These are phyloP conservation scores for Scaptomyza cyrtandrae DNA, from an alignment of 2,888 invertebrate species.

Conservation along the genomic window DNA sequence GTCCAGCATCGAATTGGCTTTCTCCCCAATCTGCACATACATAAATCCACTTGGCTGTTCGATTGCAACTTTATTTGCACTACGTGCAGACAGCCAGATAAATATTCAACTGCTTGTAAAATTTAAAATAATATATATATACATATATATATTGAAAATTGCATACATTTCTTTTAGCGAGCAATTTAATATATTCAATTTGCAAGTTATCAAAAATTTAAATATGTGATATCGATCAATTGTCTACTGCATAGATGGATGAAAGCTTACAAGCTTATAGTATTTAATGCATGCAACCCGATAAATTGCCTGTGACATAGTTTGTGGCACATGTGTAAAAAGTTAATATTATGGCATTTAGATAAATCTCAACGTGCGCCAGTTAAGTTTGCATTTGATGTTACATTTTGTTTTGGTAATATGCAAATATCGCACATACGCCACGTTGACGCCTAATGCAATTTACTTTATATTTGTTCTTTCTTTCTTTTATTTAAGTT, in stretches of 20 bases:
- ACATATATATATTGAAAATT: conserved; percentile 17
- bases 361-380: conserved; percentile 18
- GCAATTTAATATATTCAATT: conserved; percentile 15
- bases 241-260: conserved; percentile 35
- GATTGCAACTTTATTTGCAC: conserved; percentile 62
- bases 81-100: conserved; percentile 67
- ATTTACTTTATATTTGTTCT: not conserved
- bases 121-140: conserved; percentile 25
- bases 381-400: conserved; percentile 9
- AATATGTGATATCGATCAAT: conserved; percentile 46
- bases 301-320: conserved; percentile 28
- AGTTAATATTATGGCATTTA: conserved; percentile 47
- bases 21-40: not conserved
- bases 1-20: conserved; percentile 60
- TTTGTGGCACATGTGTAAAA: not conserved
- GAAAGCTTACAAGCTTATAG: conserved; percentile 5
- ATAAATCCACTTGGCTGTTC: conserved; percentile 42
- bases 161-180: conserved; percentile 1
- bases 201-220: conserved; percentile 12
- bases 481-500: conserved; percentile 3
- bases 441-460: conserved; percentile 10
- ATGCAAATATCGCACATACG: conserved; percentile 47
- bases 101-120: conserved; percentile 24
- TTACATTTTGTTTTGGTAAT: conserved; percentile 5
- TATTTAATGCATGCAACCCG: conserved; percentile 31